Conservation (phyloP, 2,113 vertebrate genomes). For the Poeciliopsis prolifica region DNA sequence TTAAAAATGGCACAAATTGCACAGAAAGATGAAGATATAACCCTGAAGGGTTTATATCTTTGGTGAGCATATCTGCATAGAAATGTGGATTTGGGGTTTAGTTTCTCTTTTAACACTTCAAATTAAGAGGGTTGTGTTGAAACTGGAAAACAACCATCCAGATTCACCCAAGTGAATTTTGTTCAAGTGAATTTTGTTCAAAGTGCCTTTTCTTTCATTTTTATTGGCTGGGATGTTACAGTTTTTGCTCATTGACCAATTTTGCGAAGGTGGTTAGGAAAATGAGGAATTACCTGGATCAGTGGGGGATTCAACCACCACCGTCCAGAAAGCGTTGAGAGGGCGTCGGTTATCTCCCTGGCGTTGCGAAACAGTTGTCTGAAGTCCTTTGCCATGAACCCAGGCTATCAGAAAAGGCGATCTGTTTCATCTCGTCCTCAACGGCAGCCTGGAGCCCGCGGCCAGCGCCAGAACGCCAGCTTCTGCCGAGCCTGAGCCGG, state of each 20-base stretch:
- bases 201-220: neutral
- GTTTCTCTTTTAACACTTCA: too few relatives aligned
- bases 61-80: too few relatives aligned
- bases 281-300: slow-evolving; percentile 79
- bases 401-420: slow-evolving; percentile 80
- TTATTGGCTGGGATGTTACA: neutral
- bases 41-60: too few relatives aligned
- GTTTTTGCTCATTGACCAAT: neutral
- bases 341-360: slow-evolving; percentile 78
- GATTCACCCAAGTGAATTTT: too few relatives aligned
- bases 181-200: too few relatives aligned
- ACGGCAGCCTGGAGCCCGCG: slow-evolving; percentile 77
- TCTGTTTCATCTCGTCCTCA: slow-evolving; percentile 79
- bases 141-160: too few relatives aligned
- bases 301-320: slow-evolving; percentile 72
- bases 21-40: too few relatives aligned
- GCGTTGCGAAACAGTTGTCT: slow-evolving; percentile 78
- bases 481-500: slow-evolving; percentile 81
- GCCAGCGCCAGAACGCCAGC: slow-evolving; percentile 84
- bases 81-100: too few relatives aligned
- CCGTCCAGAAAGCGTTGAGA: slow-evolving; percentile 85
- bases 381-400: slow-evolving; percentile 87
- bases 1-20: too few relatives aligned
- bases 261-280: neutral
- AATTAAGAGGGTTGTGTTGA: too few relatives aligned